Evolutionary conservation across 2,888 invertebrate species (phyloP), one percentile per base, ranked within the genome.

Genomic region (Scaptomyza tumidula): DNA sequence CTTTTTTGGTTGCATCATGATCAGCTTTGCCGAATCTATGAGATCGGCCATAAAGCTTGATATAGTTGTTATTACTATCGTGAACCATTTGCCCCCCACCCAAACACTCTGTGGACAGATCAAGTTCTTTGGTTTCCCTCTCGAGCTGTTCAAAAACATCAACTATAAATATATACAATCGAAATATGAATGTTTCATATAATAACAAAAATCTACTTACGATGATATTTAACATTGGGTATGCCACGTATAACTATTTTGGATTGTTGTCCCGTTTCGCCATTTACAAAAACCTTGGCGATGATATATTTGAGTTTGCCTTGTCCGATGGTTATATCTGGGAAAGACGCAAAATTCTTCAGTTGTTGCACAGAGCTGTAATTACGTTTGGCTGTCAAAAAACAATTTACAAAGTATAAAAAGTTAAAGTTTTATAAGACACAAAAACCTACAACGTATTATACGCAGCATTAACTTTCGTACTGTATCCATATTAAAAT

Each of bases 251-350:
- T 44, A 6, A 85, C 75, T 0, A 49, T 58, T 48, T 71, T 80
- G 4, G 73, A 67, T 31, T 39, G 35, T 29, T 39, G 33, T 1
- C 45, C 57, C 62, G 64, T 64, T 6, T 78, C 71, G 0, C 84
- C 81, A 19, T 85, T 80, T 0, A 78, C 53, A 31, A 80, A 88
- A 6, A 83, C 84, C 13, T 72, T 58, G 62, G 75, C 75, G 1
- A 75, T 49, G 16, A 85, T 61, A 45, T 85, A 85, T 11, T 75
- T 83, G 4, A 69, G 54, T 6, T 80, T 83, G 0, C 85, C 85
- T 0, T 53, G 16, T n/a, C 68, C 59, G 5, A 80, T 71, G 0
- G 29, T 6, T 1, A 75, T 65, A 3, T 16, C 16, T 0, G 81
- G 86, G n/a, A 82, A 80, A 0, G 1, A 1, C 0, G 54, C 24